A percentile compares a stretch with the other conserved stretches of the same genome.
Conservation (phyloP, 2,113 vertebrate genomes). For the Hypanus sabinus region DNA sequence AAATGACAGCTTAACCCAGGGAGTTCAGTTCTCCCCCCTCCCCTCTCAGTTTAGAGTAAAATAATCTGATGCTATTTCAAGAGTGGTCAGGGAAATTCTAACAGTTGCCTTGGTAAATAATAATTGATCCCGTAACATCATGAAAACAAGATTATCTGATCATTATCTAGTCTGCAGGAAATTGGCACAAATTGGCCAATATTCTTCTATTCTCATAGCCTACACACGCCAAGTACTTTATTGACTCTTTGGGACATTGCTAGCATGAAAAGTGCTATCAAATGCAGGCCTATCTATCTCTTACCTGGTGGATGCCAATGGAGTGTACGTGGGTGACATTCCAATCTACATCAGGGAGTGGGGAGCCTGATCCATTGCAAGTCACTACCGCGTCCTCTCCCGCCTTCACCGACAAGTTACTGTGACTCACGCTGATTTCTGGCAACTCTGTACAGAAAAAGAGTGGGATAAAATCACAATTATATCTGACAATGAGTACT, state of each 20-base stretch:
- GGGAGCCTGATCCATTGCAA: constrained; percentile 85
- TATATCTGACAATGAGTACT: not conserved
- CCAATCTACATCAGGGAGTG: constrained; percentile 93
- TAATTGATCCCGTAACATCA: not conserved
- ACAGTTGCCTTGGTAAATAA: not conserved
- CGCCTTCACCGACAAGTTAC: constrained; percentile 79
- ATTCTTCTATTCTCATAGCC: not conserved
- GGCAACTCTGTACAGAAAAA: constrained; percentile 69
- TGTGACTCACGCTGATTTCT: constrained; percentile 89
- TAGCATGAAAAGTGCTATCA: not conserved
- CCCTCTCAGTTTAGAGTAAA: not conserved
- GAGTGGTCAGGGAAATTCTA: not conserved
- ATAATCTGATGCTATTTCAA: not conserved
- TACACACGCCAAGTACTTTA: not conserved
- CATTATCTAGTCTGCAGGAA: not conserved
- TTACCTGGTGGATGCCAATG: constrained; percentile 93
- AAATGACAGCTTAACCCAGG: not conserved
- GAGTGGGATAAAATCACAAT: not conserved
- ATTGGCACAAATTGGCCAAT: not conserved
- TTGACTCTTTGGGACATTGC: not conserved
- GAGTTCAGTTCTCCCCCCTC: not conserved
- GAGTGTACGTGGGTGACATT: constrained; percentile 80
- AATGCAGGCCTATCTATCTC: not conserved
- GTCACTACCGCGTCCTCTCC: constrained; percentile 86
- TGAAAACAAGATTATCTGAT: not conserved